Conservation (phyloP, 2,113 vertebrate genomes). For the Tapirus terrestris region DNA sequence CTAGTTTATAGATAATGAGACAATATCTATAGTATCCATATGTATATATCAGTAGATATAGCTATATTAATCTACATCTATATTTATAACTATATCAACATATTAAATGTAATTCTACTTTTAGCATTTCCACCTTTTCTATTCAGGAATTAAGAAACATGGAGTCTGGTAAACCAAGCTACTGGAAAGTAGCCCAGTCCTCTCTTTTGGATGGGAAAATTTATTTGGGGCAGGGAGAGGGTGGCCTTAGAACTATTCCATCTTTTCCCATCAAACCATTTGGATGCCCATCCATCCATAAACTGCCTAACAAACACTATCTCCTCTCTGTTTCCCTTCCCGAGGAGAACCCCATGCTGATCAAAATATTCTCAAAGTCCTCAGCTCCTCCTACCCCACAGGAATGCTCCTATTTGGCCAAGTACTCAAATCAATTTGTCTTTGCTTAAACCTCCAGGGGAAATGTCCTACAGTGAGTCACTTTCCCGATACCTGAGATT, state of each 20-base stretch:
- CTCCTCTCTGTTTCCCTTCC: constrained; percentile 7
- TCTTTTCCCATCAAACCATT: constrained; percentile 36
- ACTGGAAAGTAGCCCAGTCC: background rate
- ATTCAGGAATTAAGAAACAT: background rate
- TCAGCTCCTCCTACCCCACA: constrained; percentile 25
- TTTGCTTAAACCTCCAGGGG: constrained; percentile 45
- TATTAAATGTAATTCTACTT: background rate
- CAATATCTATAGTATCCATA: background rate
- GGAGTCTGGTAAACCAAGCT: background rate
- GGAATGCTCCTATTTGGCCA: constrained; percentile 20
- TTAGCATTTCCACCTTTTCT: constrained; percentile 8
- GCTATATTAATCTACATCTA: background rate
- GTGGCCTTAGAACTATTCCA: background rate
- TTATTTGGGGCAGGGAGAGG: background rate
- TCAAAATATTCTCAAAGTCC: constrained; percentile 4
- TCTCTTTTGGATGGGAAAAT: constrained; percentile 25
- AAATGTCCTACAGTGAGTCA: constrained; percentile 23
- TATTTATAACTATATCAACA: background rate
- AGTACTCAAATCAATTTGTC: constrained; percentile 56
- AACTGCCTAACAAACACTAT: background rate
- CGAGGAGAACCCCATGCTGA: constrained; percentile 25
- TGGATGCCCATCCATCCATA: constrained; percentile 43
- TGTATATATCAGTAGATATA: background rate
- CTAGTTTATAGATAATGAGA: background rate
- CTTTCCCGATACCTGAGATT: constrained; percentile 37